These are phyloP conservation scores for Cataglyphis cursor DNA, from an alignment of 2,888 invertebrate genomes.

Conservation along the genomic window DNA sequence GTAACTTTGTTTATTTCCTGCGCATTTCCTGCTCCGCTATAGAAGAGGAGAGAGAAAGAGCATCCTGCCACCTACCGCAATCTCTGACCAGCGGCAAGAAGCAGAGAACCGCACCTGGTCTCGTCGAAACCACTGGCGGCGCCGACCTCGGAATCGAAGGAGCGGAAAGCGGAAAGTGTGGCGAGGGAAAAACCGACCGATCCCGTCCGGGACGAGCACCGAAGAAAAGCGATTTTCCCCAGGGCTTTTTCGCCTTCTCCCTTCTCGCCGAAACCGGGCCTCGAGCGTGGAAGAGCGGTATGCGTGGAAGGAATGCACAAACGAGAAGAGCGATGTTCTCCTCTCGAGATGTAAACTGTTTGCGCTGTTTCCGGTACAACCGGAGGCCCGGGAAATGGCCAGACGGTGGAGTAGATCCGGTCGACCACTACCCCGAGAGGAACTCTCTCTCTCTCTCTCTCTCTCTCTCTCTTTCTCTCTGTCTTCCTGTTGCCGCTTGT, in stretches of 20 bases:
- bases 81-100: constrained; percentile 40
- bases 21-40: neutral
- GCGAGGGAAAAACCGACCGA: constrained; percentile 62
- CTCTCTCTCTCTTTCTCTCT: neutral
- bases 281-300: constrained; percentile 43
- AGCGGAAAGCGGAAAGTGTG: constrained; percentile 62
- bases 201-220: constrained; percentile 47
- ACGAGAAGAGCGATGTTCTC: constrained; percentile 39
- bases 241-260: constrained; percentile 11
- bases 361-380: constrained; percentile 77
- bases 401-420: constrained; percentile 65
- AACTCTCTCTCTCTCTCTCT: constrained; percentile 29
- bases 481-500: constrained; percentile 27
- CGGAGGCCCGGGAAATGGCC: constrained; percentile 77
- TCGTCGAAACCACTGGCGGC: constrained; percentile 37
- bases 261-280: constrained; percentile 47
- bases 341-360: constrained; percentile 81
- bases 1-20: neutral
- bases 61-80: constrained; percentile 29
- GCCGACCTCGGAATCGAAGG: constrained; percentile 34
- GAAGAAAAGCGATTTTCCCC: constrained; percentile 48
- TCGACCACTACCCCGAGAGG: constrained; percentile 30
- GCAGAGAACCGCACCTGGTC: constrained; percentile 46
- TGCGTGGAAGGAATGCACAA: constrained; percentile 48
- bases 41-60: too few species aligned